Evolutionary conservation across 2,888 invertebrate genomes (phyloP), one percentile per base, ranked within the genome.

Genomic region (Rutpela maculata): DNA sequence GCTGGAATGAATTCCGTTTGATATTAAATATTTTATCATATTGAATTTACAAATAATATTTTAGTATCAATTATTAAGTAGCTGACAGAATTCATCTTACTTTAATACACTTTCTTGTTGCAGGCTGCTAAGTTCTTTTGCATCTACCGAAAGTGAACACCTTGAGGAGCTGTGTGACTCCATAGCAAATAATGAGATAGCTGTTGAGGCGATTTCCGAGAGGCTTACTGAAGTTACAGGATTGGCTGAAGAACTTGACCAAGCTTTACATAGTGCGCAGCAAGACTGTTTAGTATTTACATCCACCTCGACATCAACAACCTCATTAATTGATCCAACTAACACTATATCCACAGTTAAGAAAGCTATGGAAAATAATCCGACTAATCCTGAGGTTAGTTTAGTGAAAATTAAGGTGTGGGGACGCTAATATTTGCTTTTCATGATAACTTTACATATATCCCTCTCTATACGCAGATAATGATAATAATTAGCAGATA

Each of bases 211-310:
- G 67, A 94, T 94, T 76, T 91, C 93, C n/a, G 92, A 92, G 83
- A 91, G 92, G 85, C 88, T 94, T 77, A 90, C 91, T 17, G 93
- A 94, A 88, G 93, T 94, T 17, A 93, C 94, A 15, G 91, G 91
- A 75, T 90, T 94, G 22, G 94, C 94, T 1, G 94, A 94, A 87
- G 93, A 93, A 79, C 88, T 94, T 81, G 94, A 94, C 85, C 91
- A 92, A 56, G 91, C 92, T 26, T 88, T 93, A 75, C 89, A 90
- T 57, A 91, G 91, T 80, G 91, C 91, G 11, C 92, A 92, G 83
- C 89, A 89, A 79, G 89, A 90, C 80, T 89, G 89, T 78, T 84
- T 83, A 65, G 84, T 85, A 18, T 84, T 85, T 74, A 83, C 89
- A 79, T 86, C 85, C 50, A 83, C 86, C 9, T 86, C 86, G 18